Evolutionary conservation across 2,888 invertebrate species (phyloP).

Genomic region (Drosophila percnosoma): DNA sequence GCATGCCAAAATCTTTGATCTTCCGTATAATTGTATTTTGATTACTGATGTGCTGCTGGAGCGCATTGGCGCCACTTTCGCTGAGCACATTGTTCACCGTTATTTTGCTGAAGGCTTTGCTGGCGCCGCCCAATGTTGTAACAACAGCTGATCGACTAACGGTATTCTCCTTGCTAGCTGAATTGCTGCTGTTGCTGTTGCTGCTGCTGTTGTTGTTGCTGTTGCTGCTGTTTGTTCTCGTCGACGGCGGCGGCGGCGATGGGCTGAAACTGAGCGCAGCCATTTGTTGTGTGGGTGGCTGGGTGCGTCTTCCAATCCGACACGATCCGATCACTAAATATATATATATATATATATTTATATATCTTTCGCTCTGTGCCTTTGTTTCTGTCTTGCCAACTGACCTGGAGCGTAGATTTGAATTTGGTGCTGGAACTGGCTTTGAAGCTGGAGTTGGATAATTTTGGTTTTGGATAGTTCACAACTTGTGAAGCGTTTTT

Average conservation of each 20-base stretch:
- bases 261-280: slow-evolving; percentile 83
- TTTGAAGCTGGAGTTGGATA: neutral
- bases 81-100: slow-evolving; percentile 82
- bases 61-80: slow-evolving; percentile 76
- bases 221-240: slow-evolving; percentile 29
- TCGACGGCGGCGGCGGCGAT: slow-evolving; percentile 49
- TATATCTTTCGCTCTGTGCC: neutral
- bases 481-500: slow-evolving; percentile 2
- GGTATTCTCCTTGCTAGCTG: slow-evolving; percentile 29
- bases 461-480: neutral
- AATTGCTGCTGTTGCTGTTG: neutral
- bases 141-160: slow-evolving; percentile 46
- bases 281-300: slow-evolving; percentile 60
- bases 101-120: slow-evolving; percentile 82
- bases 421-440: neutral
- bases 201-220: neutral
- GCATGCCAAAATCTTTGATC: slow-evolving; percentile 84
- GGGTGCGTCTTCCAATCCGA: neutral
- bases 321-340: neutral
- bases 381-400: neutral
- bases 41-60: slow-evolving; percentile 74
- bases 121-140: slow-evolving; percentile 46
- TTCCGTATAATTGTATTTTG: slow-evolving; percentile 83
- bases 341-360: neutral
- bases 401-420: neutral